phyloP scores from a whole-genome alignment of 2,888 invertebrate genomes.

The Andrena flavipes region DNA sequence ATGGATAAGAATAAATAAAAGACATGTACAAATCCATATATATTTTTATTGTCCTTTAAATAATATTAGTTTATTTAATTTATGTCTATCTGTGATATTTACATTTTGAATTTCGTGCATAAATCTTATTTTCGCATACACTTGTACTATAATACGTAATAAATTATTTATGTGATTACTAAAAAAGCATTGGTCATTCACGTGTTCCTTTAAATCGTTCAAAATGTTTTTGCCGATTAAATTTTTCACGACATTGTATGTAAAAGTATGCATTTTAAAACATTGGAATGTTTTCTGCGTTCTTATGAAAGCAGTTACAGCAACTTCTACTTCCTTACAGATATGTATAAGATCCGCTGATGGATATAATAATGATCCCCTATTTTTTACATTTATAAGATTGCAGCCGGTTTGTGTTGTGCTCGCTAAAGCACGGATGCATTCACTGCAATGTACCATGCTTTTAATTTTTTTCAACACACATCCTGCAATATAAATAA shows the following conservation, averaged over 20 bases:
- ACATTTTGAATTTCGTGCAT: background rate
- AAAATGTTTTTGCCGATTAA: background rate
- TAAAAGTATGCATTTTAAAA: background rate
- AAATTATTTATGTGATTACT: background rate
- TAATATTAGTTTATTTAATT: conserved; percentile 2
- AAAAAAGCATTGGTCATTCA: background rate
- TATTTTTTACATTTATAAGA: background rate
- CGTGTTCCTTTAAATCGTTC: background rate
- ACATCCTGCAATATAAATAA: background rate
- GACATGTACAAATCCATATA: background rate
- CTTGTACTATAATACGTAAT: background rate
- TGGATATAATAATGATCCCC: background rate
- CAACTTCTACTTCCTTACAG: background rate
- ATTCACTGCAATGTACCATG: background rate
- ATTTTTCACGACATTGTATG: background rate
- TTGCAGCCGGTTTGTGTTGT: background rate
- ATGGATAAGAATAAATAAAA: no score
- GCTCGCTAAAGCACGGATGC: background rate
- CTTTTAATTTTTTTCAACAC: background rate
- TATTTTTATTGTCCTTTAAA: background rate
- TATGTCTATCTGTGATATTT: background rate
- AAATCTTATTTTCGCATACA: background rate
- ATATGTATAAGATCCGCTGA: background rate
- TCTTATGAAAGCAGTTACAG: background rate
- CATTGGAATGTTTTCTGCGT: background rate